Evolutionary conservation across 2,797 vertebrate species (phyloP), one percentile per base, ranked within the genome.

Genomic region (Mus caroli): DNA sequence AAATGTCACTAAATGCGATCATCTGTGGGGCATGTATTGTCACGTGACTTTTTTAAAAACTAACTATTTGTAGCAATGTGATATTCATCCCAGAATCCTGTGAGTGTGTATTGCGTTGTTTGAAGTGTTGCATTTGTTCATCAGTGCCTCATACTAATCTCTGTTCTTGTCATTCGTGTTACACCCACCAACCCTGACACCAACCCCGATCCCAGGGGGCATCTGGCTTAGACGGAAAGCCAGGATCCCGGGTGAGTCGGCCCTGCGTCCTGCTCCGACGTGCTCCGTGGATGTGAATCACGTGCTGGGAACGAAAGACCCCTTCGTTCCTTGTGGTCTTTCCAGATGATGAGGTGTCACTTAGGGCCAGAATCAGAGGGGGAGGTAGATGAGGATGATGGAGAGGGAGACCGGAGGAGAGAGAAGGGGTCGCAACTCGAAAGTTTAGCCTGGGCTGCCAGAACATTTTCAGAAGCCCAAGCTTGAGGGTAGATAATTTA

Each of bases 221-320:
- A 98, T 99, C 99, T 99, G 99, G 99, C 99, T 99, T 99, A 99
- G 99, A 99, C 98, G 99, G 99, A 98, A 99, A 99, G 99, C 99
- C 99, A 98, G 99, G 99, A 99, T 98, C 99, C 98, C 99, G 99
- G 99, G 99, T 99, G 99, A 99, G 99, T 99, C 98, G 99, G 99
- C 99, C 98, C 98, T 98, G 99, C 88, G 91, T 99, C 98, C 99
- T 99, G 98, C 97, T 98, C 95, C 98, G 96, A 98, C 89, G 19
- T 96, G 97, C 94, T 98, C 97, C 0, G 3, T 92, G 67, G 75
- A 95, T 69, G n/a, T 0, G 4, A 91, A 94, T 96, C 13, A 0
- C 77, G 96, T 96, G 76, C 92, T 78, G 87, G 34, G 76, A 84
- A 50, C 50, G 31, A 93, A 3, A 12, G 88, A 94, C 77, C 85